A percentile compares a stretch with the other conserved stretches of the same genome.
phyloP scores from a whole-genome alignment of 1,140 invertebrate genomes.

The Drosophila dunni region DNA sequence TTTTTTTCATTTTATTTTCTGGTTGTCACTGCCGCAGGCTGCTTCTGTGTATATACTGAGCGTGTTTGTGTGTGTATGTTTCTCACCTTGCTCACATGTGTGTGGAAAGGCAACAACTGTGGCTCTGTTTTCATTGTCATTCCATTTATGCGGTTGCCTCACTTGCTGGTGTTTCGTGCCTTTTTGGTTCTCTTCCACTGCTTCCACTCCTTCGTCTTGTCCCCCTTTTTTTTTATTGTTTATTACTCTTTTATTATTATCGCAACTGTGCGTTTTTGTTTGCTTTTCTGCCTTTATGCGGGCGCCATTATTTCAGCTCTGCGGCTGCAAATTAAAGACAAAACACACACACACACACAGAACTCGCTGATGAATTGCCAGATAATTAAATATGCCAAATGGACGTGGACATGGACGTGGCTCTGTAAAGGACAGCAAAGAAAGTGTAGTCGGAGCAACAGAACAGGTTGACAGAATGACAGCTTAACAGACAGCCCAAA shows the following conservation, averaged over 20 bases:
- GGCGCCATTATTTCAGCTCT: slow-evolving; percentile 36
- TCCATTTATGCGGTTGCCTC: slow-evolving; percentile 43
- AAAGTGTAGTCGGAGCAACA: background rate
- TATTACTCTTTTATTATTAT: slow-evolving; percentile 56
- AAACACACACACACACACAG: slow-evolving; percentile 32
- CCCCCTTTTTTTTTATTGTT: slow-evolving; percentile 39
- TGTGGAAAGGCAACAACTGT: slow-evolving; percentile 34
- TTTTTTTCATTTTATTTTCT: slow-evolving; percentile 6
- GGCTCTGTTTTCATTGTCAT: slow-evolving; percentile 38
- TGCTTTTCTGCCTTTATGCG: slow-evolving; percentile 24
- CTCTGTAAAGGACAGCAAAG: background rate
- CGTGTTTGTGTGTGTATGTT: slow-evolving; percentile 1
- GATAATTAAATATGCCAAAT: slow-evolving; percentile 63
- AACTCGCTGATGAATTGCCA: slow-evolving; percentile 46
- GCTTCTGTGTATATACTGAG: background rate
- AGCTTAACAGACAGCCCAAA: slow-evolving; percentile 25
- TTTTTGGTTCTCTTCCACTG: slow-evolving; percentile 9
- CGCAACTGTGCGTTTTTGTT: slow-evolving; percentile 34
- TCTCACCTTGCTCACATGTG: slow-evolving; percentile 40
- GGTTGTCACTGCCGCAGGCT: slow-evolving; percentile 12
- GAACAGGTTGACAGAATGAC: slow-evolving; percentile 12
- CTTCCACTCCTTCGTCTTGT: background rate
- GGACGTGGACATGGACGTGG: slow-evolving; percentile 13
- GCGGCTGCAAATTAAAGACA: slow-evolving; percentile 47
- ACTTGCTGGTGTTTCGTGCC: slow-evolving; percentile 42